phyloP scores from a whole-genome alignment of 2,113 vertebrate genomes.

The Pitta sordida region DNA sequence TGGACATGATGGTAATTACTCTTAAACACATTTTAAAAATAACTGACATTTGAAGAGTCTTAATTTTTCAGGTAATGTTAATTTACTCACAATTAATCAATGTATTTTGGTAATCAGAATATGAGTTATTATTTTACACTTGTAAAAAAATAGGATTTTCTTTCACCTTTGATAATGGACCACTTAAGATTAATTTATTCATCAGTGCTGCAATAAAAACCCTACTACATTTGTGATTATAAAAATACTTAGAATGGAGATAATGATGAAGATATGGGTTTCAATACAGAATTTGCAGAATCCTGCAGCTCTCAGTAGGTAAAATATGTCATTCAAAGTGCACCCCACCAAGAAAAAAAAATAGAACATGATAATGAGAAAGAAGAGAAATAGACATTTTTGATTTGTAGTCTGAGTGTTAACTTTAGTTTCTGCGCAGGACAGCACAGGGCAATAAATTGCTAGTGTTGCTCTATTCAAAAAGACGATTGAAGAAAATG shows the following conservation, averaged over 20 bases:
- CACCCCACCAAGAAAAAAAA: neutral
- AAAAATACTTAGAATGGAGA: neutral
- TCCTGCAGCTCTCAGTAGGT: neutral
- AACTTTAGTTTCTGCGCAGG: neutral
- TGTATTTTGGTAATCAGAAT: neutral
- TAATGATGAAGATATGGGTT: neutral
- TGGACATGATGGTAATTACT: neutral
- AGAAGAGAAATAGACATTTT: neutral
- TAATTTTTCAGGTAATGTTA: neutral
- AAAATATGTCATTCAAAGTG: neutral
- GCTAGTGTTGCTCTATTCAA: neutral
- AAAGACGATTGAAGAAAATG: neutral
- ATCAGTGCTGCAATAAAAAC: neutral
- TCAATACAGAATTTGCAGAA: neutral
- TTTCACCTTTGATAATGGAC: neutral
- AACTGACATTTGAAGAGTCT: neutral
- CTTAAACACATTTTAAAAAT: neutral
- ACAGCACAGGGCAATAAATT: neutral
- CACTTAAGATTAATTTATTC: constrained; percentile 40
- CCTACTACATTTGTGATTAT: neutral
- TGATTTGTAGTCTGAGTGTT: neutral
- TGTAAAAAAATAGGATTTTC: neutral
- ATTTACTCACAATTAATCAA: neutral
- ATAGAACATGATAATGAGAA: neutral
- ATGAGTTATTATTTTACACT: neutral